These are phyloP conservation scores for Amphilophus citrinellus DNA, from an alignment of 2,113 vertebrate species.

Conservation along the genomic window DNA sequence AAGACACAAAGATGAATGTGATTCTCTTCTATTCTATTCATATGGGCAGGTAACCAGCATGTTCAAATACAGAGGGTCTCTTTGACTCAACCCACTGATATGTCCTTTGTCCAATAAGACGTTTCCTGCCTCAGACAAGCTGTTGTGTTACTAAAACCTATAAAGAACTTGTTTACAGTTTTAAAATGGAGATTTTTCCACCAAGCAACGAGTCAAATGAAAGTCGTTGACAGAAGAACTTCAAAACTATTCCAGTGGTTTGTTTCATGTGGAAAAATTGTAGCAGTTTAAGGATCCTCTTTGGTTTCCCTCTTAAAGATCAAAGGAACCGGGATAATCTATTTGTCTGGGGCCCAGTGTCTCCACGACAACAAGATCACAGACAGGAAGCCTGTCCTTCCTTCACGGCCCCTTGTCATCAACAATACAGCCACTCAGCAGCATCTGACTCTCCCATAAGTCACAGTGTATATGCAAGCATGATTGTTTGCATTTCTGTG, in stretches of 20 bases:
- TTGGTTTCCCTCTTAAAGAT: slow-evolving; percentile 68
- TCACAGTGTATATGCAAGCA: slow-evolving; percentile 28
- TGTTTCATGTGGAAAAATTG: slow-evolving; percentile 66
- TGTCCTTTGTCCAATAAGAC: slow-evolving; percentile 14
- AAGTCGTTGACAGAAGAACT: slow-evolving; percentile 56
- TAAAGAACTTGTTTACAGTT: slow-evolving; percentile 29
- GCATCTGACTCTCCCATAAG: slow-evolving; percentile 50
- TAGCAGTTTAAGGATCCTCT: slow-evolving; percentile 67
- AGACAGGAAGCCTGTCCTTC: slow-evolving; percentile 70
- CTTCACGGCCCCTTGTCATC: slow-evolving; percentile 68
- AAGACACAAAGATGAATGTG: too few relatives aligned
- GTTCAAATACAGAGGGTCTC: neutral
- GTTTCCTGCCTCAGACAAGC: slow-evolving; percentile 42
- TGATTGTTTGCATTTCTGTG: slow-evolving; percentile 43
- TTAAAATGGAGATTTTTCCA: slow-evolving; percentile 43
- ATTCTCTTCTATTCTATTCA: neutral
- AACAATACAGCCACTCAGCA: slow-evolving; percentile 73
- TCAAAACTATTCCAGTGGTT: slow-evolving; percentile 63
- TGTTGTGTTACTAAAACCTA: slow-evolving; percentile 16
- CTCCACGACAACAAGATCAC: slow-evolving; percentile 74
- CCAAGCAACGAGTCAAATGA: slow-evolving; percentile 17
- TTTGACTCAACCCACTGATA: slow-evolving; percentile 2
- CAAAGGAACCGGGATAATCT: slow-evolving; percentile 64
- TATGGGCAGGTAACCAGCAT: neutral
- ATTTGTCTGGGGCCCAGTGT: slow-evolving; percentile 60